Evolutionary conservation across 2,797 vertebrate species (phyloP).

Genomic region (Nyctibius grandis): DNA sequence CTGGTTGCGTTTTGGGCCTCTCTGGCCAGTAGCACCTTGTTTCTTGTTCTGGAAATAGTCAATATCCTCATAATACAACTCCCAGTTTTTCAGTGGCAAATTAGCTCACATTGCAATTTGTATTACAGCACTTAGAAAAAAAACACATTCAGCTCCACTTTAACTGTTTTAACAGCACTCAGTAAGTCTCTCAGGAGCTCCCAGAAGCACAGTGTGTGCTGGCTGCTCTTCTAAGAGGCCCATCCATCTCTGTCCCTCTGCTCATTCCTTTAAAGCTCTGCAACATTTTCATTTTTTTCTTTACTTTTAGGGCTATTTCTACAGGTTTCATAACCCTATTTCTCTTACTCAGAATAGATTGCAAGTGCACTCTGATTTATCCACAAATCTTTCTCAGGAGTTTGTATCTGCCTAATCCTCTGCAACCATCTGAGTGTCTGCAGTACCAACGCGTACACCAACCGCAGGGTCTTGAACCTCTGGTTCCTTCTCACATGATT

Average conservation of each 20-base stretch:
- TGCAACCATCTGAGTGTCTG: background rate
- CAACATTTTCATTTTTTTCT: background rate
- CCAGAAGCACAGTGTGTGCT: slow-evolving; percentile 19
- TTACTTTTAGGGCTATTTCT: slow-evolving; percentile 40
- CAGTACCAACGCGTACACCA: background rate
- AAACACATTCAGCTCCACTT: slow-evolving; percentile 19
- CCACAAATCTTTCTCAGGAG: background rate
- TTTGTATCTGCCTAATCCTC: background rate
- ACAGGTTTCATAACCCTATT: slow-evolving; percentile 42
- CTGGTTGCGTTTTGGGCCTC: background rate
- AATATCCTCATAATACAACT: slow-evolving; percentile 17
- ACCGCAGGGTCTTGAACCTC: background rate
- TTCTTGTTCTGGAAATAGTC: background rate
- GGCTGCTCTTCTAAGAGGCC: slow-evolving; percentile 38
- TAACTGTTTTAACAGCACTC: slow-evolving; percentile 54
- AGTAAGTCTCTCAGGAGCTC: slow-evolving; percentile 41
- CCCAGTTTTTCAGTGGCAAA: slow-evolving; percentile 27
- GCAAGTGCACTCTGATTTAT: background rate
- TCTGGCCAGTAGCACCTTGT: background rate
- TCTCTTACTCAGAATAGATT: background rate
- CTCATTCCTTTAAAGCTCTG: slow-evolving; percentile 28
- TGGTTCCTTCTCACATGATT: background rate
- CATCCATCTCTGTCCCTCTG: slow-evolving; percentile 43
- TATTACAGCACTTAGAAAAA: slow-evolving; percentile 1
- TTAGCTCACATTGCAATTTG: slow-evolving; percentile 52